These are phyloP conservation scores for Calidris pugnax DNA, from an alignment of 2,113 vertebrate genomes.

Conservation along the genomic window DNA sequence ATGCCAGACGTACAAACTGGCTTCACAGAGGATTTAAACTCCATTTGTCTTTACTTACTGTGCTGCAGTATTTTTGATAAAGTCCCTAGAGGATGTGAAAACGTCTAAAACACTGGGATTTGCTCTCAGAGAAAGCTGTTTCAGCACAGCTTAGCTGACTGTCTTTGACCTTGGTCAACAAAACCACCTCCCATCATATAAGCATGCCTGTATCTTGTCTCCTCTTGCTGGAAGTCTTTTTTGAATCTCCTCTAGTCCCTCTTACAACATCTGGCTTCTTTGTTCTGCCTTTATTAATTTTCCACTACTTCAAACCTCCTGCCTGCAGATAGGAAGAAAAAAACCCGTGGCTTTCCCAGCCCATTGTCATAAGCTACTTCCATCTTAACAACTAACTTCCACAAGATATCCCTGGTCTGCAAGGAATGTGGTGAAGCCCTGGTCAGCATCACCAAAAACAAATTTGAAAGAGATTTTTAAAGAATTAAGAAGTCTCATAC, in stretches of 20 bases:
- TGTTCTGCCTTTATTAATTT: conserved; percentile 55
- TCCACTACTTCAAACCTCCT: conserved; percentile 43
- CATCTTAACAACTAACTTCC: background rate
- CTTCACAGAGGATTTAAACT: background rate
- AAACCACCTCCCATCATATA: background rate
- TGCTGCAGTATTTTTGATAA: background rate
- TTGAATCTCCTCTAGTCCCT: background rate
- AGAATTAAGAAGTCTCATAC: background rate
- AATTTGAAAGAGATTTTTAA: background rate
- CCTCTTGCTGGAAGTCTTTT: background rate
- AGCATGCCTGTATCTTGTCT: background rate
- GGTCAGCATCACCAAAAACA: background rate
- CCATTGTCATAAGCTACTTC: conserved; percentile 15
- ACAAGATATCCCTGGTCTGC: background rate
- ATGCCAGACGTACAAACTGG: background rate
- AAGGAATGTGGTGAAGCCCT: background rate
- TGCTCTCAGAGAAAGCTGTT: background rate
- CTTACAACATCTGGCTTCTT: conserved; percentile 43
- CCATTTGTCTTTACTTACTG: background rate
- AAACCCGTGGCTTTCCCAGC: background rate
- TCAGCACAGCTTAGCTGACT: background rate
- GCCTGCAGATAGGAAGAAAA: conserved; percentile 2
- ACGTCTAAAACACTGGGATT: background rate
- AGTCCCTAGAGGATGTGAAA: background rate
- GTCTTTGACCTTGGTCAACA: background rate